A percentile compares a stretch with the other conserved stretches of the same genome.
phyloP scores from a whole-genome alignment of 2,888 invertebrate species.

The Apamea anceps region DNA sequence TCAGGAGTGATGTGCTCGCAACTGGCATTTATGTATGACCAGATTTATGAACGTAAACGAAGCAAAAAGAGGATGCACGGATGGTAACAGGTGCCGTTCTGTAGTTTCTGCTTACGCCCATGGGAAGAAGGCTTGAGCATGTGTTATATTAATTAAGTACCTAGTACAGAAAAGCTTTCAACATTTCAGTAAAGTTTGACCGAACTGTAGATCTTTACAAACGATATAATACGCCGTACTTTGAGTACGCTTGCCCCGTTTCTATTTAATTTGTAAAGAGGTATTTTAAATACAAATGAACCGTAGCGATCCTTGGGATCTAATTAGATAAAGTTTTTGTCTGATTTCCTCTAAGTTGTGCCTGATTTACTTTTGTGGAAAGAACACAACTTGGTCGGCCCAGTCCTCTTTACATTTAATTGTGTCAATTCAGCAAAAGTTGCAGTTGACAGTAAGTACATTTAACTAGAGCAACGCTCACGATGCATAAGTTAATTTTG shows the following conservation, averaged over 20 bases:
- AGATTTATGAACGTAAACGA: background rate
- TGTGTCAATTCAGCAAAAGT: constrained; percentile 2
- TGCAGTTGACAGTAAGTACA: background rate
- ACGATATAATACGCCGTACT: background rate
- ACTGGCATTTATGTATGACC: too few species aligned
- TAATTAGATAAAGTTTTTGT: constrained; percentile 39
- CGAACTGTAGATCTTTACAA: background rate
- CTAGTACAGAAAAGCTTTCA: background rate
- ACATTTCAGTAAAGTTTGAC: constrained; percentile 1
- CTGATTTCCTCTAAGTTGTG: constrained; percentile 7
- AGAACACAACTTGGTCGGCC: background rate
- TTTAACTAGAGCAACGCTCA: background rate
- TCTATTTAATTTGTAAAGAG: constrained; percentile 25
- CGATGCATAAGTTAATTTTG: background rate
- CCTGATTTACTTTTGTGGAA: constrained; percentile 9
- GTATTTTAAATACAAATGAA: constrained; percentile 36
- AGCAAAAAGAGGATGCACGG: background rate
- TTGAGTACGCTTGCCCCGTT: background rate
- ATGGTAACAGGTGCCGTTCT: too few species aligned
- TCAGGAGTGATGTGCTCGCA: too few species aligned
- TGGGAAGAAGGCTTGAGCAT: too few species aligned
- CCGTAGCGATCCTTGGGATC: background rate
- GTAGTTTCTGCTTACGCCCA: too few species aligned
- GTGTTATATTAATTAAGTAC: background rate
- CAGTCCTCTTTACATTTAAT: constrained; percentile 1